Evolutionary conservation across 2,113 vertebrate species (phyloP).

Genomic region (Hippocampus mohnikei): DNA sequence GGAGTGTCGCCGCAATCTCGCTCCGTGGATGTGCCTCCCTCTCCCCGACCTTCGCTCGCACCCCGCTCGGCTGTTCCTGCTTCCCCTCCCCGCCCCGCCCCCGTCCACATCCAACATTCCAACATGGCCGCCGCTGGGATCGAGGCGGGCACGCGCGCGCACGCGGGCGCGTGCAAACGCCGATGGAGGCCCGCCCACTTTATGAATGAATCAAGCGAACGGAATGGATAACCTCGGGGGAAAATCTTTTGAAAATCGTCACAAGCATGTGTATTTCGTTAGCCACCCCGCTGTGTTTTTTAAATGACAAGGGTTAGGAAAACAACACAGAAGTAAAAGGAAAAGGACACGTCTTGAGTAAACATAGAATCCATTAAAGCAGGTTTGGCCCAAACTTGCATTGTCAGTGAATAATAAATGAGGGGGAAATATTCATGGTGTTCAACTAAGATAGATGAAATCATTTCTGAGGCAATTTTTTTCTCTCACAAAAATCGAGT

Average conservation of each 20-base stretch:
- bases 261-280: background rate
- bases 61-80: conserved; percentile 55
- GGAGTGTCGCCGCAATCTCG: conserved; percentile 22
- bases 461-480: background rate
- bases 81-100: conserved; percentile 33
- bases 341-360: background rate
- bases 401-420: background rate
- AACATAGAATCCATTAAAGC: background rate
- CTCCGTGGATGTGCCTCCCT: conserved; percentile 13
- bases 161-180: background rate
- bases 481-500: too few relatives aligned
- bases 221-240: background rate
- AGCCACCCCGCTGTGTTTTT: background rate
- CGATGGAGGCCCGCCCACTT: background rate
- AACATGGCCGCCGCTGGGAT: conserved; percentile 65
- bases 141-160: background rate
- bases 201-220: background rate
- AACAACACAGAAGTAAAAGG: background rate
- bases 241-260: background rate
- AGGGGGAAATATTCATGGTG: background rate
- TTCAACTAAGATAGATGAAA: background rate
- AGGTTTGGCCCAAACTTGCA: background rate
- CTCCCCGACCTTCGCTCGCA: conserved; percentile 7
- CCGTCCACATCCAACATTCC: conserved; percentile 67
- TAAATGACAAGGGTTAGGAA: background rate